Evolutionary conservation across 2,888 invertebrate species (phyloP), one percentile per base, ranked within the genome.

Genomic region (Caenorhabditis afra): DNA sequence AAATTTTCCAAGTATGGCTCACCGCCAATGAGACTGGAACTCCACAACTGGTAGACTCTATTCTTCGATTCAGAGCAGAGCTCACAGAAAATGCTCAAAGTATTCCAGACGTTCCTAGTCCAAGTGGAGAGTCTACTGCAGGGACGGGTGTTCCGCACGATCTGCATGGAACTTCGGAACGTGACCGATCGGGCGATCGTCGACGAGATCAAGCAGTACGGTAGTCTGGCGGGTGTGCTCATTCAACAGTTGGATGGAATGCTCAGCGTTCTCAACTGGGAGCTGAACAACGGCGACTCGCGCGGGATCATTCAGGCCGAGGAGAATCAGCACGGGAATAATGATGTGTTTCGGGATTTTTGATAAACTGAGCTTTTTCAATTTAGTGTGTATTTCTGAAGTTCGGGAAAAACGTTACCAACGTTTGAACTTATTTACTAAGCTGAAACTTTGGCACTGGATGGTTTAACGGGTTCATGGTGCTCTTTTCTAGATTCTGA

Each of bases 211-310:
- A 58, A 50, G 10, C 20, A 49, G 18, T 67, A 58, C 14, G 67
- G 67, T 0, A 23, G 8, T 1, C 16, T 58, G 18, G 58, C 67
- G 14, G 23, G 47, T 8, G 37, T 23, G 1, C 14, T 67, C 5
- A 50, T 58, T 11, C 67, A 67, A 44, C 66, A 66, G 22, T 39
- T 66, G 10, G 66, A 66, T 7, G 66, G 57, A 3, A 49, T 47
- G 10, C 37, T 66, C 7, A 23, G 16, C 16, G 29, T 16, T 18
- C 23, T 66, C 47, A 57, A 66, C 23, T 66, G 66, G 66, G 57
- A 66, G n/a, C 5, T 57, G 23, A 57, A 20, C n/a, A 20, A 57
- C 16, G 22, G 8, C 0, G 12, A 66, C 7, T 29, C 29, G n/a
- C n/a, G n/a, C n/a, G n/a, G n/a, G n/a, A n/a, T 66, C 0, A n/a